A percentile compares a stretch with the other conserved stretches of the same genome.
Conservation (phyloP, 1,140 invertebrate genomes). For the Drosophila murphyi region DNA sequence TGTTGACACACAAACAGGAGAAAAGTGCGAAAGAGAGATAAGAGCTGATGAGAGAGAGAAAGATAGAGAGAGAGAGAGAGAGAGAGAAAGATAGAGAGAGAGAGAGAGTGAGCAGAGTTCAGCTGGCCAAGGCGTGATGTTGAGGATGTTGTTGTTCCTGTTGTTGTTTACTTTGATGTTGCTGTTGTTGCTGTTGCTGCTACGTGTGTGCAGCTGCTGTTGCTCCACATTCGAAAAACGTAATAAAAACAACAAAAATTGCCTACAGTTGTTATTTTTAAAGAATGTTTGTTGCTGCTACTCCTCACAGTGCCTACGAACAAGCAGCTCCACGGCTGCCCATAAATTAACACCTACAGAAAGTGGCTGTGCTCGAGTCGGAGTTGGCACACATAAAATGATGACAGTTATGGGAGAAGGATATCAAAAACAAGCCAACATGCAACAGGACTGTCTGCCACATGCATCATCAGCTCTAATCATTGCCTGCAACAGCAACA, state of each 20-base stretch:
- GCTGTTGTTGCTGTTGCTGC: constrained; percentile 43
- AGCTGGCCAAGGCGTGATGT: constrained; percentile 34
- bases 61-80: constrained; percentile 4
- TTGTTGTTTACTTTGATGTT: constrained; percentile 40
- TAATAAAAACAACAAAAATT: constrained; percentile 43
- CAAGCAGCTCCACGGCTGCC: constrained; percentile 18
- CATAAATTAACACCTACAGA: constrained; percentile 79
- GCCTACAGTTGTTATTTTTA: constrained; percentile 30
- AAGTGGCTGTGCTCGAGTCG: not conserved
- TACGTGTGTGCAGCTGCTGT: constrained; percentile 47
- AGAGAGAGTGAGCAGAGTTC: constrained; percentile 9
- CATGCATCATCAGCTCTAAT: constrained; percentile 14
- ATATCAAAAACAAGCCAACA: constrained; percentile 50
- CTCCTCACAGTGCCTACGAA: constrained; percentile 25
- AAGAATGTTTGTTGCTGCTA: constrained; percentile 42
- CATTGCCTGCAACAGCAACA: constrained; percentile 11
- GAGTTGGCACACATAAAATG: constrained; percentile 44
- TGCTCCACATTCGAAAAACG: constrained; percentile 61
- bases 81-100: constrained; percentile 1
- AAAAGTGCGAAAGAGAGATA: too few species aligned
- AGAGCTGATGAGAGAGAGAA: not conserved
- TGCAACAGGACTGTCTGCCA: not conserved
- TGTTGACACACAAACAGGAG: constrained; percentile 70
- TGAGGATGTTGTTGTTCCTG: constrained; percentile 49
- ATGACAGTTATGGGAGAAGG: constrained; percentile 79